Evolutionary conservation across 2,113 vertebrate species (phyloP), one percentile per base, ranked within the genome.

Genomic region (Cyanoramphus novaezelandiae): DNA sequence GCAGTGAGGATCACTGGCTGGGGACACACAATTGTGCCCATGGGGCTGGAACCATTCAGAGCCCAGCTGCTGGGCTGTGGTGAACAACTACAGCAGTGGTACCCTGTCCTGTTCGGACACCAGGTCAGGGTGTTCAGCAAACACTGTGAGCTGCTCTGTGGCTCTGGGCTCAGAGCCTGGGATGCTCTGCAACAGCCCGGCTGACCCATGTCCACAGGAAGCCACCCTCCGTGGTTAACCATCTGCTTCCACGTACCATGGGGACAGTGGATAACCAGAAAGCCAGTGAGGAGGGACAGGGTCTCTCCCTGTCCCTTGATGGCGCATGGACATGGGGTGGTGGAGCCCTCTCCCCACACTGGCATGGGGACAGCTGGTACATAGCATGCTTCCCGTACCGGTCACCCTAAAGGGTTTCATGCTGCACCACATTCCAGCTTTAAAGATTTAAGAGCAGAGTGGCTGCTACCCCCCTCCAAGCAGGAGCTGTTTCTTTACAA

Each of bases 381-480:
- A 0, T 8, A 33, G 8, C 27, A n/a, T 3, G 0, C 3, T 85
- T 69, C 39, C 62, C 0, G 0, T 59, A 53, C 17, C 1, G 0
- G 10, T 76, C 47, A 49, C 13, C 47, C 31, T n/a, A 33, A 33
- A 37, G 15, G 15, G 19, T 46, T 90, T 85, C 57, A 49, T 0
- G 4, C 63, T 49, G 83, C 53, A 85, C n/a, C 29, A 69, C 33
- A 86, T 81, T 39, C 37, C 46, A 85, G 53, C 44, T 70, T 20
- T 85, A 83, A 89, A 77, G 63, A 72, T 31, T 76, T 85, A 80
- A 92, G 78, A 75, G 75, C 64, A 68, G 55, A 37, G 85, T 92
- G 67, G 21, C 39, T 95, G 84, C 86, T 91, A 63, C 41, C 16
- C 28, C 53, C 59, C 0, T 0, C 44, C 39, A 49, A 0, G 0